These are phyloP conservation scores for Latrodectus elegans DNA, from an alignment of 2,888 invertebrate species.

Conservation along the genomic window DNA sequence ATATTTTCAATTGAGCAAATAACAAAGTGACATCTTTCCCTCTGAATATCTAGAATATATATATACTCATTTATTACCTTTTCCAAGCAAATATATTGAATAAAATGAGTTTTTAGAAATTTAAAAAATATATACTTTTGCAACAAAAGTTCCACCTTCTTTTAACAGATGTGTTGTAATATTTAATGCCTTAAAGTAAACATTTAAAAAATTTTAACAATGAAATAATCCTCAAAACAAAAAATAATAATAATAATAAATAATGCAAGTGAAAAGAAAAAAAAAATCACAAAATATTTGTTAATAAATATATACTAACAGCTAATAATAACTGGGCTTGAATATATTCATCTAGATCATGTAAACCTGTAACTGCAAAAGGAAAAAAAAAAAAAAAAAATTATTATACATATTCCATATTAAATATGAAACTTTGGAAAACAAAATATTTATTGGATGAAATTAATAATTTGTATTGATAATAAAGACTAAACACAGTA, in stretches of 20 bases:
- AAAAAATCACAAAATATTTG: slow-evolving; percentile 4
- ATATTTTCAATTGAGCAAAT: slow-evolving; percentile 90
- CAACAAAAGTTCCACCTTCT: slow-evolving; percentile 92
- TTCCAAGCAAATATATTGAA: background rate
- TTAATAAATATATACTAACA: slow-evolving; percentile 73
- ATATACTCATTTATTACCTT: background rate
- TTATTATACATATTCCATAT: background rate
- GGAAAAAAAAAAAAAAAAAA: background rate
- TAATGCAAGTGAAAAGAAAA: background rate
- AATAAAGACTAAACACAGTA: too few species aligned
- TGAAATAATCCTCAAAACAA: background rate
- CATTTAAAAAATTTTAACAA: background rate
- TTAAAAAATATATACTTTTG: slow-evolving; percentile 80
- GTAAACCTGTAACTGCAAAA: slow-evolving; percentile 90
- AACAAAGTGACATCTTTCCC: slow-evolving; percentile 92
- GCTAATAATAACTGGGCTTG: slow-evolving; percentile 96
- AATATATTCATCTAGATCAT: slow-evolving; percentile 98
- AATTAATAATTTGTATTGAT: too few species aligned
- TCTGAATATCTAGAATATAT: slow-evolving; percentile 86
- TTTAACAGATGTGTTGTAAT: slow-evolving; percentile 94
- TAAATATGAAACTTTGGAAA: background rate
- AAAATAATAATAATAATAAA: background rate
- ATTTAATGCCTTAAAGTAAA: slow-evolving; percentile 84
- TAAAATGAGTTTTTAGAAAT: background rate
- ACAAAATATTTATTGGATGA: too few species aligned